phyloP scores from a whole-genome alignment of 2,113 vertebrate genomes.

The human region DNA sequence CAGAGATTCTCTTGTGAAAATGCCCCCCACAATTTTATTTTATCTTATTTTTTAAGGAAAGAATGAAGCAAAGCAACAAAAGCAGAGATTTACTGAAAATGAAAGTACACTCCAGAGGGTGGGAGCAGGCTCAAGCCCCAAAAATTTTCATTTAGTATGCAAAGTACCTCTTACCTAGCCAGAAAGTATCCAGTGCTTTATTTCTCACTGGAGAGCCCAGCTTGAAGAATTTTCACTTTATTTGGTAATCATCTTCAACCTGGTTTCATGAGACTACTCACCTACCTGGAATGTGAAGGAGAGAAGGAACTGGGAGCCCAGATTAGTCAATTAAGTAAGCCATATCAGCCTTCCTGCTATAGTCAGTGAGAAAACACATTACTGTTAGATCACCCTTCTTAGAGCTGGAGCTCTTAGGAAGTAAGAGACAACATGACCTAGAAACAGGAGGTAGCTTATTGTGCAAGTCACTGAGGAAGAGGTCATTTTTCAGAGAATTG shows the following conservation, averaged over 20 bases:
- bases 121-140: too few relatives aligned
- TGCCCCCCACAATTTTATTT: too few relatives aligned
- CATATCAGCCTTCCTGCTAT: background rate
- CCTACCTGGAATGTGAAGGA: background rate
- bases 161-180: background rate
- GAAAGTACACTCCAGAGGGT: too few relatives aligned
- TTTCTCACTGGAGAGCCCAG: background rate
- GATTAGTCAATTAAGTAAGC: background rate
- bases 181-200: background rate
- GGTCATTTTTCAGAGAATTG: background rate
- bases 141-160: constrained; percentile 17
- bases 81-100: too few relatives aligned
- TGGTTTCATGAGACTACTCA: background rate
- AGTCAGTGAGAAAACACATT: background rate
- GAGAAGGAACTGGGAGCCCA: background rate
- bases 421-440: background rate
- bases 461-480: background rate
- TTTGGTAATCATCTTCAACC: background rate
- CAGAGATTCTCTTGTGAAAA: background rate
- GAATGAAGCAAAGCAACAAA: too few relatives aligned
- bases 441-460: background rate
- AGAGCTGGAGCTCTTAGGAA: background rate
- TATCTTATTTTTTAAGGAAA: too few relatives aligned
- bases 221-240: background rate
- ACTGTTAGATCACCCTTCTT: background rate